Evolutionary conservation across 2,888 invertebrate genomes (phyloP), one percentile per base, ranked within the genome.

Genomic region (Alentia gelatinosa): DNA sequence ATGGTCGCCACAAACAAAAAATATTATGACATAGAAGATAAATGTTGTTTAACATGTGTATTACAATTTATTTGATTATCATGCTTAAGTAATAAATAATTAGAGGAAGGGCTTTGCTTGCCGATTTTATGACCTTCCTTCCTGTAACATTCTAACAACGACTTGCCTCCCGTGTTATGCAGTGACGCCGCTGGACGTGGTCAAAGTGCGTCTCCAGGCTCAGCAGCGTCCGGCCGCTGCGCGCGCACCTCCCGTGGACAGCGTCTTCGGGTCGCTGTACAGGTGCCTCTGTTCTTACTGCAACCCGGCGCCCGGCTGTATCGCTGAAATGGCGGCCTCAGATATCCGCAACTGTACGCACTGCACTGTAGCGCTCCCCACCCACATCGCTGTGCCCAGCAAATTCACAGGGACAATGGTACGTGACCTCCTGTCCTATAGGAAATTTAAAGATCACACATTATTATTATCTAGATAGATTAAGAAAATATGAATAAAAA

Each of bases 141-240:
- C n/a, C n/a, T n/a, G n/a, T n/a, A n/a, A n/a, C n/a, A n/a, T n/a
- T n/a, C n/a, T n/a, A n/a, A n/a, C n/a, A n/a, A n/a, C n/a, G n/a
- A n/a, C n/a, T n/a, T n/a, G n/a, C n/a, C n/a, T n/a, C n/a, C n/a
- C n/a, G n/a, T n/a, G n/a, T n/a, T n/a, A n/a, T 97, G 47, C 96
- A 99, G 99, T 99, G 97, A 99, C 99, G 0, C 99, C 99, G 0
- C 96, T 99, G 93, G 99, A 99, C 97, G 99, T 99, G n/a, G 98
- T 99, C 0, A 99, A 99, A 97, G 99, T 99, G 92, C 97, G 99
- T 89, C 97, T 99, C 74, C 99, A 99, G 97, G 97, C 98, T 1
- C 99, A 99, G 96, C 98, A 98, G 95, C 98, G 98, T 94, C 97
- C 97, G 5, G 97, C 97, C 12, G 97, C 97, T 5, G 97, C 97